A percentile compares a stretch with the other conserved stretches of the same genome.
Conservation (phyloP, 1,140 invertebrate species). For the Paraescarpia echinospica region DNA sequence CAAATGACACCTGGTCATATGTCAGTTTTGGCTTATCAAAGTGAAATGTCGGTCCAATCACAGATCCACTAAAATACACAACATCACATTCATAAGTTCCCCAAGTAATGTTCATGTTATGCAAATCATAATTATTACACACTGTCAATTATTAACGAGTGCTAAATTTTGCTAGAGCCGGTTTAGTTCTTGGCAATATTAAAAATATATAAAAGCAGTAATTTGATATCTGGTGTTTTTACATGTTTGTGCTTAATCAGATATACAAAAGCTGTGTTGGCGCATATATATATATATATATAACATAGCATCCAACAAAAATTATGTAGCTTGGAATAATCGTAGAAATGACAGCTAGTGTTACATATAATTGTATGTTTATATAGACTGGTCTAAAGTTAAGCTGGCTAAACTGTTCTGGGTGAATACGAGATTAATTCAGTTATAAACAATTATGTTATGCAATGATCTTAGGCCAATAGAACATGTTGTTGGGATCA, state of each 20-base stretch:
- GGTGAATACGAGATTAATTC: no score
- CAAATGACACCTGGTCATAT: constrained; percentile 58
- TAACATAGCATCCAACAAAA: not conserved
- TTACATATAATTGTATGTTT: no score
- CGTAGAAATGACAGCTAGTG: not conserved
- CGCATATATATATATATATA: not conserved
- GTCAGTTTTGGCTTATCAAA: constrained; percentile 55
- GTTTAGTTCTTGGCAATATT: not conserved
- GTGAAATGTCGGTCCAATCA: constrained; percentile 59
- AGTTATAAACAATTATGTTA: no score
- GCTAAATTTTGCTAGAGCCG: not conserved
- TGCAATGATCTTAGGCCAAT: no score
- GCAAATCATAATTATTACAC: not conserved
- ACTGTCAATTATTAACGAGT: not conserved
- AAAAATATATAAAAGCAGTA: not conserved
- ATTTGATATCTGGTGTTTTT: not conserved
- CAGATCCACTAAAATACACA: constrained; percentile 48
- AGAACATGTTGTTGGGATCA: no score
- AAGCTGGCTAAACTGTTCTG: no score
- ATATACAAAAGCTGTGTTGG: no score
- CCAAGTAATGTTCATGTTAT: not conserved
- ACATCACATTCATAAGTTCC: not conserved
- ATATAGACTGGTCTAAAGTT: no score
- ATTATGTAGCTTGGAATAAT: not conserved
- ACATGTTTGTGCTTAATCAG: not conserved